Evolutionary conservation across 2,797 vertebrate genomes (phyloP).

Genomic region (Enteromius unitaeniatus): DNA sequence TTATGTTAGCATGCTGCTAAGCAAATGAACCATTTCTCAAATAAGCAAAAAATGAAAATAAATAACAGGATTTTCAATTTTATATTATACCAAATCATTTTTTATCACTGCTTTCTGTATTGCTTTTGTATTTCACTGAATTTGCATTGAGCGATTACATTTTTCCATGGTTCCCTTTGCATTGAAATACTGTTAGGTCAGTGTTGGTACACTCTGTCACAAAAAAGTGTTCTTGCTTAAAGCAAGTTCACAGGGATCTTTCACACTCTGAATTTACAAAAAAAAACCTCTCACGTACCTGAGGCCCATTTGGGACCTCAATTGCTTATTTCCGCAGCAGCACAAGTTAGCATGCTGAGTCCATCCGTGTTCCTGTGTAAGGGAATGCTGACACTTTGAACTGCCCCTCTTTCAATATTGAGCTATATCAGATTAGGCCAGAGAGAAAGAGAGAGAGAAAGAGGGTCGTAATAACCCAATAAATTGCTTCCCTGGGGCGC

Average conservation of each 20-base stretch:
- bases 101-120: not conserved
- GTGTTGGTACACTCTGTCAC: not conserved
- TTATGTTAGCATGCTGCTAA: not conserved
- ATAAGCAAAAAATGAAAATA: not conserved
- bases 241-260: not conserved
- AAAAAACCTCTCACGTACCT: slow-evolving; percentile 34
- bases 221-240: not conserved
- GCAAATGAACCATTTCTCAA: not conserved
- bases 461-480: slow-evolving; percentile 38
- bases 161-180: not conserved
- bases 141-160: not conserved
- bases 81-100: not conserved
- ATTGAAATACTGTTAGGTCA: not conserved
- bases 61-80: not conserved
- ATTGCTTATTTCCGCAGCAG: slow-evolving; percentile 6
- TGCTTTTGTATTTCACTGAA: not conserved
- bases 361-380: not conserved
- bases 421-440: slow-evolving; percentile 23
- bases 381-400: slow-evolving; percentile 43
- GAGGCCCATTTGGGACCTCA: not conserved
- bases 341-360: slow-evolving; percentile 14
- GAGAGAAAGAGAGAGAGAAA: slow-evolving; percentile 13
- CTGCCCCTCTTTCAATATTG: slow-evolving; percentile 1
- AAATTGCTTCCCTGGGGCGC: slow-evolving; percentile 52
- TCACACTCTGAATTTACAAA: slow-evolving; percentile 21